Percentiles rank a stretch among this genome's conserved stretches.
These are phyloP conservation scores for Microvelia longipes DNA, from an alignment of 1,140 invertebrate species.

Conservation along the genomic window DNA sequence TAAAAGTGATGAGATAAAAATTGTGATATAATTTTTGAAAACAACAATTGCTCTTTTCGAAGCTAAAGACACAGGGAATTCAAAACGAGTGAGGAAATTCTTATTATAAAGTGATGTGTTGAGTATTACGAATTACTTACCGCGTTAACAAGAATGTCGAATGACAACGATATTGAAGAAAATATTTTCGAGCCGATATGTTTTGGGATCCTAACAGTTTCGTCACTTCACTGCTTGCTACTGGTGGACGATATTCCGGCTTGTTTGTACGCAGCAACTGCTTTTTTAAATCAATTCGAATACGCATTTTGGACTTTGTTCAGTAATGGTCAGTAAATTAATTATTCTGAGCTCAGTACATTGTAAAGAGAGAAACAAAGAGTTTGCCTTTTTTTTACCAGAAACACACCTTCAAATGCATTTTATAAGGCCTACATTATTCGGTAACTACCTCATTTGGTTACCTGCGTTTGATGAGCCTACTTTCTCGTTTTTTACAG, in stretches of 20 bases:
- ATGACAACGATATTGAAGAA: background rate
- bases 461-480: too few species aligned
- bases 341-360: too few species aligned
- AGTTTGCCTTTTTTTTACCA: too few species aligned
- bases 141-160: background rate
- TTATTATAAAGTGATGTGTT: too few species aligned
- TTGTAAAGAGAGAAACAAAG: too few species aligned
- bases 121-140: background rate
- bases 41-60: background rate
- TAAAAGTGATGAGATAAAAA: background rate
- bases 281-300: background rate
- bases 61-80: background rate
- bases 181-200: background rate
- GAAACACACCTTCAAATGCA: too few species aligned
- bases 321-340: background rate
- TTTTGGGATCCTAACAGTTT: background rate
- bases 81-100: background rate
- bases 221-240: background rate
- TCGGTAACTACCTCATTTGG: too few species aligned
- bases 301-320: background rate
- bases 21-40: background rate
- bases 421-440: too few species aligned
- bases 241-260: background rate
- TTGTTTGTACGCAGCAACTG: background rate
- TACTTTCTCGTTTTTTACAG: too few species aligned